Evolutionary conservation across 1,140 invertebrate species (phyloP).

Genomic region (Plodia interpunctella): DNA sequence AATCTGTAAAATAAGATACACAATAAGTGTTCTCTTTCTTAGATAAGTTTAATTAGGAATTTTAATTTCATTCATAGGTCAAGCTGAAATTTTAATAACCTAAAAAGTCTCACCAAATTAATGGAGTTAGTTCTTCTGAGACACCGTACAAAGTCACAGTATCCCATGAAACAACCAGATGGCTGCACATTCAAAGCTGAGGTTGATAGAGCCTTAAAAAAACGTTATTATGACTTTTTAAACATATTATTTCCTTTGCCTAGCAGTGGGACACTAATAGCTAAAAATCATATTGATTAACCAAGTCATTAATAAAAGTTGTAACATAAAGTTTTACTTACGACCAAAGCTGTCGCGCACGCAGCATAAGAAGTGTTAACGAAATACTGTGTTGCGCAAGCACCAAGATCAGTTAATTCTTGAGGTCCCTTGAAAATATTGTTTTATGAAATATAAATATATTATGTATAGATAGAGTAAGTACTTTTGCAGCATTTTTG

Average conservation of each 20-base stretch:
- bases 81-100: not conserved
- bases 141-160: constrained; percentile 78
- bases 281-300: not conserved
- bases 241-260: too few relatives aligned
- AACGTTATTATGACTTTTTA: not conserved
- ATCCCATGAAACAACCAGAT: constrained; percentile 73
- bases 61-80: too few relatives aligned
- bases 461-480: too few relatives aligned
- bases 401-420: constrained; percentile 65
- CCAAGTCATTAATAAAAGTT: not conserved
- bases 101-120: constrained; percentile 58
- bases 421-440: constrained; percentile 68
- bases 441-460: constrained; percentile 17
- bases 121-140: constrained; percentile 75
- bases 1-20: constrained; percentile 60
- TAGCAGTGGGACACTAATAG: too few relatives aligned
- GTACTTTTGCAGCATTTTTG: too few relatives aligned
- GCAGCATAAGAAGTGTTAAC: constrained; percentile 63
- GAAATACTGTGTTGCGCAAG: constrained; percentile 72
- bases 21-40: too few relatives aligned
- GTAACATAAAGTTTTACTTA: constrained; percentile 30
- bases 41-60: too few relatives aligned
- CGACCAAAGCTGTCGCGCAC: constrained; percentile 68
- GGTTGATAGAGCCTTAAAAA: constrained; percentile 51
- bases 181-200: constrained; percentile 67